These are phyloP conservation scores for Nothoprocta perdicaria DNA, from an alignment of 2,113 vertebrate genomes.

Conservation along the genomic window DNA sequence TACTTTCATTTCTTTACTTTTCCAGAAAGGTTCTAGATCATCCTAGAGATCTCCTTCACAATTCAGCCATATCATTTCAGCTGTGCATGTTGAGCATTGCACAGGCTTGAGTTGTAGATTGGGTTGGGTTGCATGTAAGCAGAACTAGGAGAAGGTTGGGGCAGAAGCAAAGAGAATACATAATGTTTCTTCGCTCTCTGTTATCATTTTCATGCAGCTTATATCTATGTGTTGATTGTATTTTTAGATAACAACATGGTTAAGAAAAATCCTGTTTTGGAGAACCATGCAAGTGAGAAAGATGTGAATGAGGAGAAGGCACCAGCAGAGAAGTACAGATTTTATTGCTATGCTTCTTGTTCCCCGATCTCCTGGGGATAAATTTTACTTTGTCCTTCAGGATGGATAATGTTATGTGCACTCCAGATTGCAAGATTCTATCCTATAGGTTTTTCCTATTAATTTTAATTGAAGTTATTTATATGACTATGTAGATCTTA, in stretches of 20 bases:
- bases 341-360: neutral
- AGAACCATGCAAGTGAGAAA: neutral
- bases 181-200: neutral
- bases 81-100: neutral
- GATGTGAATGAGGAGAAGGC: neutral
- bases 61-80: neutral
- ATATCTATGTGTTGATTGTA: neutral
- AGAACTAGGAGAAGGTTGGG: neutral
- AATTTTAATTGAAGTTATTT: neutral
- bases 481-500: neutral
- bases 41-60: neutral
- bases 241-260: neutral
- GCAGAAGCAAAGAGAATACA: neutral
- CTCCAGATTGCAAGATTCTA: neutral
- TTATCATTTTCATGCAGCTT: neutral
- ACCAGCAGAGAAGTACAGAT: neutral
- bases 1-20: neutral
- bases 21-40: neutral
- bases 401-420: accelerated
- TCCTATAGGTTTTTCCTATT: neutral
- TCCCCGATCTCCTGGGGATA: neutral
- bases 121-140: neutral
- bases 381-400: neutral
- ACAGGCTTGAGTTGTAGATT: neutral
- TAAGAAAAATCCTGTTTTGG: neutral